Base-by-base conservation (phyloP, 2,797 vertebrate species). In the Antennarius maculatus region DNA sequence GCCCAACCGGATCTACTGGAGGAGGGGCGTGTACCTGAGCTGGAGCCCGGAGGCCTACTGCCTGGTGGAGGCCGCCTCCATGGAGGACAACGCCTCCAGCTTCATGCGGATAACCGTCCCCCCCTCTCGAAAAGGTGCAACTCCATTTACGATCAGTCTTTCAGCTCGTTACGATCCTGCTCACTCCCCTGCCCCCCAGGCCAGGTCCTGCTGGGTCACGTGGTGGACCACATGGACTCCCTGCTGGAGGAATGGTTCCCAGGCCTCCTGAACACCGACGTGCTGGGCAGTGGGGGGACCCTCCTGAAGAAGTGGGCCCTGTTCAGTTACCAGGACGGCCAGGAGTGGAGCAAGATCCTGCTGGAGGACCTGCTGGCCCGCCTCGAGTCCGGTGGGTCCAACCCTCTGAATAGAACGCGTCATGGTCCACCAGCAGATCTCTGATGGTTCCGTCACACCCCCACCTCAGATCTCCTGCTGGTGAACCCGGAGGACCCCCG, bases 201-300 rank as follows among this genome's bases (percentile, higher is more conserved):
- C 37, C 95, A 93, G 70, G 89, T 97, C 69, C 87, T 99, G 64
- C 86, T 99, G 90, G 97, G 98, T 4, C 97, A 97, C 86, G 95
- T 98, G 77, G 96, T 99, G 85, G 97, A 99, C 86, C 98, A 99
- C 78, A 92, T 97, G 17, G 97, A 99, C 92, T 98, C 97, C 45
- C 89, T 99, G 54, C 93, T 99, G 92, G 98, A 99, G 87, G 98
- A 99, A 60, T 99, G 98, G 97, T 99, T 97, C 83, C 95, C 97
- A 1, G 95, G 96, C 28, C 90, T 99, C 50, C 86, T 99, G 56
- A 95, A 95, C 88, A 96, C 95, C 0, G 96, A 98, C 86, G 88
- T 98, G 61, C 96, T 95, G 71, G 96, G 96, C 55, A 95, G 93
- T 61, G 96, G 96, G 3, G 97, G 96, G 87, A 94, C 95, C 1